Base-by-base conservation (phyloP, 2,888 invertebrate species). In the Tetragonisca angustula region DNA sequence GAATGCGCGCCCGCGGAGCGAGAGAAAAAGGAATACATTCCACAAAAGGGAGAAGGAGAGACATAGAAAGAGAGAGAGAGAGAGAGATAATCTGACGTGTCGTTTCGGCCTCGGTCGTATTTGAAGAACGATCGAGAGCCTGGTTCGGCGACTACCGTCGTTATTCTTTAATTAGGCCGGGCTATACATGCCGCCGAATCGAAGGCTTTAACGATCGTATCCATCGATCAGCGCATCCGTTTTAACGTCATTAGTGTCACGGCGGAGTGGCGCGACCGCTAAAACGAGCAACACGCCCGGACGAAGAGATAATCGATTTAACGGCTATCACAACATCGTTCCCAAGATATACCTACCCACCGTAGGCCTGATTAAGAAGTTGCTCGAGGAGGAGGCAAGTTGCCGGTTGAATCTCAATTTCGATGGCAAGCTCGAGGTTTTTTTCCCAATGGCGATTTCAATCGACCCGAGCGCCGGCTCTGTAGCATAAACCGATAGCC, bases 141-240 rank as follows among this genome's bases (percentile, higher is more conserved):
- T 24, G 56, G 52, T 52, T 67, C 62, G 68, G 75, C 69, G 77
- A 83, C 86, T 83, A 81, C 77, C 81, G 73, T 85, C 86, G 80
- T 87, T 86, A 87, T 79, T 83, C 88, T 87, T 88, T 86, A 87
- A 87, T 88, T 88, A 83, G 86, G 72, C 84, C 52, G 72, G 67
- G 65, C 74, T 61, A n/a, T n/a, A 72, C 75, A 75, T 76, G 70
- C 80, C 73, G 71, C 70, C 73, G 87, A 71, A 78, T 81, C 78
- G 80, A 74, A 54, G 68, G 56, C 43, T 73, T 71, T 75, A 82
- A 83, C 76, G 85, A 80, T 79, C 77, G 49, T 79, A 83, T 81
- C 79, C 75, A 79, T 83, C 86, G 86, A 87, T 86, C 88, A 86
- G 80, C 32, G 78, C 19, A 69, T 62, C 61, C 83, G 83, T 81